These are phyloP conservation scores for Sminthopsis crassicaudata DNA, from an alignment of 2,113 vertebrate genomes.

Conservation along the genomic window DNA sequence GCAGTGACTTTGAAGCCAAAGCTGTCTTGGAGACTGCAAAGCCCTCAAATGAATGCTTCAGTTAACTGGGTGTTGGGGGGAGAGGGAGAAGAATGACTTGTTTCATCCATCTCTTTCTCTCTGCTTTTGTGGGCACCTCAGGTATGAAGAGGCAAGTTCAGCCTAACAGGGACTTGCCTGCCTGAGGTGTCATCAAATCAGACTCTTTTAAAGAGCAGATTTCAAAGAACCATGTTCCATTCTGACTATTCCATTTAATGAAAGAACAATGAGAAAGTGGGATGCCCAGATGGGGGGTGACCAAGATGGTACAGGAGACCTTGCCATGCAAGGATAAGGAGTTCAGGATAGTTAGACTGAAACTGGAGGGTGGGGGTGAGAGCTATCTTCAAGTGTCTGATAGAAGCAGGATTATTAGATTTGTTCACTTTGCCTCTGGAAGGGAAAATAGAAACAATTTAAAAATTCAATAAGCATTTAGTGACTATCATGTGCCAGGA, in stretches of 20 bases:
- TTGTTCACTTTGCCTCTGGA: too few relatives aligned
- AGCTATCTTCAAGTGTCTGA: too few relatives aligned
- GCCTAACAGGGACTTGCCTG: neutral
- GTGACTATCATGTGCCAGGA: accelerated
- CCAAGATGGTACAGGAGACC: neutral
- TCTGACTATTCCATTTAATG: neutral
- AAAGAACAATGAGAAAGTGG: neutral
- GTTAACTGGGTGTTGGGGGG: neutral
- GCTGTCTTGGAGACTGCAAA: neutral
- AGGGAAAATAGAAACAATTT: too few relatives aligned
- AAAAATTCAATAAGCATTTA: accelerated
- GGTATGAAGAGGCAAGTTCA: neutral
- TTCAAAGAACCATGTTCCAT: neutral
- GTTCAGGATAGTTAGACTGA: neutral
- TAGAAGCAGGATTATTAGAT: too few relatives aligned
- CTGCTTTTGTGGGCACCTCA: neutral
- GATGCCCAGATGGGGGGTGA: neutral
- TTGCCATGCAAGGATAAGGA: neutral
- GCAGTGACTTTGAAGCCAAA: neutral
- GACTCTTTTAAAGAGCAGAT: neutral
- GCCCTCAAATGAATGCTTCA: neutral
- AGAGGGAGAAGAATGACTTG: slow-evolving; percentile 5
- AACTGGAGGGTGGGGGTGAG: too few relatives aligned
- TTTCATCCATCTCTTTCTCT: neutral
- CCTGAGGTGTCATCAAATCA: neutral